Evolutionary conservation across 2,113 vertebrate species (phyloP).

Genomic region (Zonotrichia leucophrys): DNA sequence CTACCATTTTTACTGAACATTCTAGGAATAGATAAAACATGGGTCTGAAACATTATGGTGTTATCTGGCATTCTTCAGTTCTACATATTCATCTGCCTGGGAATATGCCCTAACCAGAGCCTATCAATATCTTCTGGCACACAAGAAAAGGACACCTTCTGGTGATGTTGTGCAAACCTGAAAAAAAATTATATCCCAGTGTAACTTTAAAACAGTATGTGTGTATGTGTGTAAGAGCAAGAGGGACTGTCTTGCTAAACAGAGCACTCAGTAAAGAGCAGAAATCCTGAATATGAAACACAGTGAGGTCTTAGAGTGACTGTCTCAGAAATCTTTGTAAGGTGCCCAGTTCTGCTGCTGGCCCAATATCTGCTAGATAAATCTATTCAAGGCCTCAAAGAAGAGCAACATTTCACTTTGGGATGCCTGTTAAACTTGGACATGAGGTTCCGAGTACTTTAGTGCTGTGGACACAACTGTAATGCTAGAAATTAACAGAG

Average conservation of each 20-base stretch:
- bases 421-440: not conserved
- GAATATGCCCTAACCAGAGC: not conserved
- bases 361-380: not conserved
- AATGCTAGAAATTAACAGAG: not conserved
- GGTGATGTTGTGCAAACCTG: not conserved
- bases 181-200: not conserved
- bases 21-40: not conserved
- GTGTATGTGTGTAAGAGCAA: not conserved
- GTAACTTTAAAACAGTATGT: not conserved
- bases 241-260: not conserved
- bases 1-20: not conserved
- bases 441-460: not conserved
- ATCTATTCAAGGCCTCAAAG: not conserved
- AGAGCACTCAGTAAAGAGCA: not conserved
- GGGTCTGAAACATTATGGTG: accelerated
- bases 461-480: not conserved
- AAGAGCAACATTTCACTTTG: not conserved
- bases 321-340: not conserved
- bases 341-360: not conserved
- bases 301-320: not conserved
- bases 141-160: not conserved
- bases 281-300: not conserved
- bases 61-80: not conserved
- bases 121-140: not conserved
- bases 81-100: not conserved